A percentile compares a stretch with the other conserved stretches of the same genome.
These are phyloP conservation scores for Apteryx mantelli DNA, from an alignment of 2,113 vertebrate genomes.

Conservation along the genomic window DNA sequence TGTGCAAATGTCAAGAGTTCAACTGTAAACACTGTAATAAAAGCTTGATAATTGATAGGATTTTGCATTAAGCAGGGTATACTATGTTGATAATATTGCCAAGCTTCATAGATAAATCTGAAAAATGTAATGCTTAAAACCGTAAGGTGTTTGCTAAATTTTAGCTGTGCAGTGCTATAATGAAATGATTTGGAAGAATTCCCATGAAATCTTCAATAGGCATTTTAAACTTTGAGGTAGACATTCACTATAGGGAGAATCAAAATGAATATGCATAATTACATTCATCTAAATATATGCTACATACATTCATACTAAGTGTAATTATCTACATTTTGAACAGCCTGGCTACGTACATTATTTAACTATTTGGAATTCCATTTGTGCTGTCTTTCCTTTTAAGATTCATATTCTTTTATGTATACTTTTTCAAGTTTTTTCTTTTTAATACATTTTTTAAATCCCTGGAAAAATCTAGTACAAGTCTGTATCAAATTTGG, in stretches of 20 bases:
- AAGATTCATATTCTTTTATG: background rate
- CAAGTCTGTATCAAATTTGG: background rate
- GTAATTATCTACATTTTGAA: background rate
- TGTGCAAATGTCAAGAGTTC: background rate
- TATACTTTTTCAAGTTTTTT: background rate
- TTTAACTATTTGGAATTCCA: background rate
- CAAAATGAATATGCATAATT: background rate
- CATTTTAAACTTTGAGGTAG: background rate
- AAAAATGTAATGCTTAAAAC: background rate
- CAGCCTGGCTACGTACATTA: background rate
- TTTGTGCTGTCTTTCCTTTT: background rate
- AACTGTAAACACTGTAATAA: background rate
- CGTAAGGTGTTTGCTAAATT: background rate
- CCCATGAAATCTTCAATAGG: background rate
- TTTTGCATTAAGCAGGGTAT: background rate
- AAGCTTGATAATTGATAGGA: background rate
- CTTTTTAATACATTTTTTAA: background rate
- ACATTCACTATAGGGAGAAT: background rate
- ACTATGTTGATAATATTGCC: background rate
- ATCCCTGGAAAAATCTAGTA: background rate
- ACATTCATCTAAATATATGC: background rate
- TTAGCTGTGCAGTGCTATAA: background rate
- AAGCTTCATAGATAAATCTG: background rate
- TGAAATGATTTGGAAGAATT: background rate
- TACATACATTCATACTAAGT: background rate